Conservation (phyloP, 2,113 vertebrate genomes). For the Trichomycterus rosablanca region DNA sequence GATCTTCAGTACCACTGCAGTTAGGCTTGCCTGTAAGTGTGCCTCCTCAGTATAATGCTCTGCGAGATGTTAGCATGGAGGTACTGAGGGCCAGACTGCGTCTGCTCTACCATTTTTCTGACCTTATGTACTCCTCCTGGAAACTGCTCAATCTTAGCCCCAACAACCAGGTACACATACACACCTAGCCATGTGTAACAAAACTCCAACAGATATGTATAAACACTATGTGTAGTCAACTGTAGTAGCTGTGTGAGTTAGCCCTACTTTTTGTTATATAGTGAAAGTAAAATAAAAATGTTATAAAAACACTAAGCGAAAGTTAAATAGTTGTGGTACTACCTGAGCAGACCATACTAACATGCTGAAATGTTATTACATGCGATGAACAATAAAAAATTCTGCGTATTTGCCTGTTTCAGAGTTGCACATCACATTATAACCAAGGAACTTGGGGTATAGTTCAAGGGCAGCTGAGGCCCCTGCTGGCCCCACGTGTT, state of each 20-base stretch:
- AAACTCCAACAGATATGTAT: too few species aligned
- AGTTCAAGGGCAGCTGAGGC: slow-evolving; percentile 70
- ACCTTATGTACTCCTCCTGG: slow-evolving; percentile 78
- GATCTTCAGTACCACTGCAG: slow-evolving; percentile 56
- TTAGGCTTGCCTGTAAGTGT: slow-evolving; percentile 66
- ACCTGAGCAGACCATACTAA: too few species aligned
- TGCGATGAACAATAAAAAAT: too few species aligned
- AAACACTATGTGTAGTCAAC: too few species aligned
- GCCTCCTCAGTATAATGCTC: slow-evolving; percentile 70
- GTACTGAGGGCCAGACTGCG: slow-evolving; percentile 67
- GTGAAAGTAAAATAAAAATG: too few species aligned
- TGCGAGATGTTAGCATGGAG: slow-evolving; percentile 67
- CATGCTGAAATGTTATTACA: too few species aligned
- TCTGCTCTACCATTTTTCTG: slow-evolving; percentile 74
- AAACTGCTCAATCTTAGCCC: slow-evolving; percentile 69
- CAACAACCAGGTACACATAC: slow-evolving; percentile 57
- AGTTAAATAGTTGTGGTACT: too few species aligned
- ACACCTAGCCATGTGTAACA: too few species aligned
- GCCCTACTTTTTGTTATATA: too few species aligned
- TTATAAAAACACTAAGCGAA: too few species aligned
- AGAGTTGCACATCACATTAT: slow-evolving; percentile 63
- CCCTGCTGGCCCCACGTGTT: slow-evolving; percentile 73
- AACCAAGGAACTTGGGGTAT: slow-evolving; percentile 69
- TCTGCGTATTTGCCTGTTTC: too few species aligned
- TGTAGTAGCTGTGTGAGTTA: too few species aligned